Percentiles rank a stretch among this genome's conserved stretches.
Evolutionary conservation across 2,113 vertebrate genomes (phyloP).

Genomic region (Passer domesticus): DNA sequence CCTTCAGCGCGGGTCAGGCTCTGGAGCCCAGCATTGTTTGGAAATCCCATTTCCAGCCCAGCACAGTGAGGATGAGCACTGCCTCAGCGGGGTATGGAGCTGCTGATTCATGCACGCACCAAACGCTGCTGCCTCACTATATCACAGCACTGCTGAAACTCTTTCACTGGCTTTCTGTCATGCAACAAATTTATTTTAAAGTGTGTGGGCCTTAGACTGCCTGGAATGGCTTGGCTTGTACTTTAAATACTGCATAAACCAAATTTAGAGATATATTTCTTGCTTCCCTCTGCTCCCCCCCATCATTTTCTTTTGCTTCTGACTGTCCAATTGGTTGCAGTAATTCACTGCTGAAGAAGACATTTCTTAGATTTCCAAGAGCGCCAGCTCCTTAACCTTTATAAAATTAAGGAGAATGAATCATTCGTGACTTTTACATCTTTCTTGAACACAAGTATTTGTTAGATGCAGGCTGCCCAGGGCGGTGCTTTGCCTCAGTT

Average conservation of each 20-base stretch:
- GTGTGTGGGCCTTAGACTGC: slow-evolving; percentile 37
- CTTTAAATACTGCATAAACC: slow-evolving; percentile 65
- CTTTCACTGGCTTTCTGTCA: slow-evolving; percentile 58
- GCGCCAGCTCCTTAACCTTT: slow-evolving; percentile 27
- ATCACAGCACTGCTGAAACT: slow-evolving; percentile 24
- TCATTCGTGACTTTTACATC: slow-evolving; percentile 39
- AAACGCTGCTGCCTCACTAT: not conserved
- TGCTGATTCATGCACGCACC: slow-evolving; percentile 15
- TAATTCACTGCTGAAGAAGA: slow-evolving; percentile 53
- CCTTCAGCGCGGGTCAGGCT: not conserved
- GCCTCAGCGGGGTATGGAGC: not conserved
- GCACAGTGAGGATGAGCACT: not conserved
- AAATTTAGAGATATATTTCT: slow-evolving; percentile 62
- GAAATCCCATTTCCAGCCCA: not conserved
- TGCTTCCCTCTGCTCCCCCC: not conserved
- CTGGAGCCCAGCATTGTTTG: not conserved
- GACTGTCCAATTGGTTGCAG: slow-evolving; percentile 42
- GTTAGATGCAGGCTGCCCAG: slow-evolving; percentile 18
- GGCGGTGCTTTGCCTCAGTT: slow-evolving; percentile 16
- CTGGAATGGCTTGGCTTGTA: slow-evolving; percentile 28
- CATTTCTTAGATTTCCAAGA: slow-evolving; percentile 21
- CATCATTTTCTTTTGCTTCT: not conserved
- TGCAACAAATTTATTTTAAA: slow-evolving; percentile 68
- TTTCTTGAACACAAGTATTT: not conserved
- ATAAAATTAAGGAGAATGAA: slow-evolving; percentile 60